A percentile compares a stretch with the other conserved stretches of the same genome.
These are phyloP conservation scores for Drosophila pallidifrons DNA, from an alignment of 1,140 invertebrate species.

Conservation along the genomic window DNA sequence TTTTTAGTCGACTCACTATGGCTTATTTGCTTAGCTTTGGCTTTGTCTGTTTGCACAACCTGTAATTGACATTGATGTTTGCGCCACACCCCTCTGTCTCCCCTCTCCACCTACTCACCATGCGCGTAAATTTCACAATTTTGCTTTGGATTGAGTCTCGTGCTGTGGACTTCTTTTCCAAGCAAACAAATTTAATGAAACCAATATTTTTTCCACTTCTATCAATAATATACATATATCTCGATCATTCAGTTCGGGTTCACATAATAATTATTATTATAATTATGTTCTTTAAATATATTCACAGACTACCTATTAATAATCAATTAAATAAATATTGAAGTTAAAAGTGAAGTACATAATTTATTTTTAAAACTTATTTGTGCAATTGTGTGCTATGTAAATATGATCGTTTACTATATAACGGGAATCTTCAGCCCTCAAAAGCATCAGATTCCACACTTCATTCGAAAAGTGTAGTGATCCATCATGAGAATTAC, in stretches of 20 bases:
- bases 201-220: neutral
- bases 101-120: neutral
- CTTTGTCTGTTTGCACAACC: slow-evolving; percentile 12
- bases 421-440: neutral
- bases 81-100: neutral
- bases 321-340: slow-evolving; percentile 9
- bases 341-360: neutral
- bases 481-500: slow-evolving; percentile 16
- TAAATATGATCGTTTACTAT: neutral
- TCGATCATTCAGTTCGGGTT: too few relatives aligned
- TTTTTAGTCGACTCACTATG: neutral
- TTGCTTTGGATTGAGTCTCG: too few relatives aligned
- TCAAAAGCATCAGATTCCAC: slow-evolving; percentile 9
- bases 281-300: neutral
- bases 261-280: too few relatives aligned
- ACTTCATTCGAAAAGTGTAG: slow-evolving; percentile 13
- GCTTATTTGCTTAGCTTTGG: slow-evolving; percentile 8
- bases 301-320: neutral
- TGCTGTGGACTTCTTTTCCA: neutral
- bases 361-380: slow-evolving; percentile 15
- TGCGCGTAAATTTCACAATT: neutral
- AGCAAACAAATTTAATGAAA: too few relatives aligned
- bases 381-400: slow-evolving; percentile 26
- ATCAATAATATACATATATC: too few relatives aligned
- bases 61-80: neutral